These are phyloP conservation scores for Aphelocoma californica DNA, from an alignment of 2,797 vertebrate species.

Conservation along the genomic window DNA sequence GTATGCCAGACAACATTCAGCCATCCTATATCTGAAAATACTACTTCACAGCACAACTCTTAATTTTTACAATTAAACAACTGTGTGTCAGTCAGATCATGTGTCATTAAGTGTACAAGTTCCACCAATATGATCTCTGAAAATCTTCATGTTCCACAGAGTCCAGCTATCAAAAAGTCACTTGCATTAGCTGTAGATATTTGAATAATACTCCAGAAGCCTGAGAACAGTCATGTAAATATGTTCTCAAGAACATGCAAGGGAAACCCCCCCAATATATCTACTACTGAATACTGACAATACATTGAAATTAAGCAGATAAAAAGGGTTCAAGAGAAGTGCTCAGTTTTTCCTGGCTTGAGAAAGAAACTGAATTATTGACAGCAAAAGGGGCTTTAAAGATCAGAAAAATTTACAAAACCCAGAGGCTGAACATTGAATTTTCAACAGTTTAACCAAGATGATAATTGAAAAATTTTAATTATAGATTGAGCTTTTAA, in stretches of 20 bases:
- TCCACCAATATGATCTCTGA: not conserved
- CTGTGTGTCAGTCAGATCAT: not conserved
- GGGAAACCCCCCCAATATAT: rapidly evolving
- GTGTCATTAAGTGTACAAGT: not conserved
- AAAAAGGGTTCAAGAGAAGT: not conserved
- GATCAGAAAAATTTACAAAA: not conserved
- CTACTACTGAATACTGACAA: not conserved
- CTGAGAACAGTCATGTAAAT: not conserved
- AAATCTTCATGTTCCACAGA: not conserved
- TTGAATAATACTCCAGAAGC: not conserved
- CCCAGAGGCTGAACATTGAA: not conserved
- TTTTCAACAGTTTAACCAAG: not conserved
- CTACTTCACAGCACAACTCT: not conserved
- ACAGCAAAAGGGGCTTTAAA: not conserved
- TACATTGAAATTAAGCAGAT: not conserved
- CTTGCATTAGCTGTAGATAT: not conserved
- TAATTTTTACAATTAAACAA: not conserved
- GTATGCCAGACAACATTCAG: not conserved
- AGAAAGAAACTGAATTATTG: not conserved
- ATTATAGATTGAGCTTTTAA: not conserved
- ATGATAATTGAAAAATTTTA: not conserved
- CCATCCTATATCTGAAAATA: not conserved
- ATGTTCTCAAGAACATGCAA: not conserved
- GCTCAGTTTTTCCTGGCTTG: not conserved
- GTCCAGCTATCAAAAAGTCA: not conserved